Evolutionary conservation across 2,797 vertebrate species (phyloP).

Genomic region (Poecilia velifera): DNA sequence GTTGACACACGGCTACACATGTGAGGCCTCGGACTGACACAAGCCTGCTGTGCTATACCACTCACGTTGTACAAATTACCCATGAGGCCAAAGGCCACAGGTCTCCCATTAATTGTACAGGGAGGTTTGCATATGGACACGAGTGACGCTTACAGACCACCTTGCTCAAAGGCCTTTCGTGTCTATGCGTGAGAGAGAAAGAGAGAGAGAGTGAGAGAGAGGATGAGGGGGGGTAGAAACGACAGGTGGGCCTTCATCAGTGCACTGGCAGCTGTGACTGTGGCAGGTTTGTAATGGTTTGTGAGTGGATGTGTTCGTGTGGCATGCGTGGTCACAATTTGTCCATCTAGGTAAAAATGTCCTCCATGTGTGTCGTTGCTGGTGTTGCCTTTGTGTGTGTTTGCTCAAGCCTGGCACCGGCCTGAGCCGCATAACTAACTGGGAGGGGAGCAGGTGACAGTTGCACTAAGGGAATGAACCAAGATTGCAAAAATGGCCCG

Average conservation of each 20-base stretch:
- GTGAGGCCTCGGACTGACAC: conserved; percentile 60
- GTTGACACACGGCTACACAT: conserved; percentile 67
- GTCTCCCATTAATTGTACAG: conserved; percentile 82
- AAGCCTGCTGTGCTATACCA: conserved; percentile 58
- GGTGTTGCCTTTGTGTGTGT: conserved; percentile 38
- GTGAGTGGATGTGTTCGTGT: conserved; percentile 45
- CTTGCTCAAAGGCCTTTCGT: conserved; percentile 65
- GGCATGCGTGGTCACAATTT: conserved; percentile 68
- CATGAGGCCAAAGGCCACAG: conserved; percentile 75
- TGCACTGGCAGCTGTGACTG: conserved; percentile 84
- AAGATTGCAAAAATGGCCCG: conserved; percentile 80
- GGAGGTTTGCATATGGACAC: conserved; percentile 82
- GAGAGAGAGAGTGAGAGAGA: conserved; percentile 37
- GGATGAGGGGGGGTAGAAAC: conserved; percentile 50
- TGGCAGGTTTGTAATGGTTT: conserved; percentile 79
- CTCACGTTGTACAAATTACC: conserved; percentile 74
- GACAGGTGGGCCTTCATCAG: conserved; percentile 87
- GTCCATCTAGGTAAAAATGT: conserved; percentile 62
- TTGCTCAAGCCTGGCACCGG: conserved; percentile 63
- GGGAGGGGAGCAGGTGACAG: conserved; percentile 84
- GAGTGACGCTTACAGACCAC: conserved; percentile 77
- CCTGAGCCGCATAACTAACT: conserved; percentile 71
- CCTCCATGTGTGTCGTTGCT: conserved; percentile 40
- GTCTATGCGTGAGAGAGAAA: conserved; percentile 39
- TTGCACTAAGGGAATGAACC: conserved; percentile 80